phyloP scores from a whole-genome alignment of 2,113 vertebrate species.

The Merops nubicus region DNA sequence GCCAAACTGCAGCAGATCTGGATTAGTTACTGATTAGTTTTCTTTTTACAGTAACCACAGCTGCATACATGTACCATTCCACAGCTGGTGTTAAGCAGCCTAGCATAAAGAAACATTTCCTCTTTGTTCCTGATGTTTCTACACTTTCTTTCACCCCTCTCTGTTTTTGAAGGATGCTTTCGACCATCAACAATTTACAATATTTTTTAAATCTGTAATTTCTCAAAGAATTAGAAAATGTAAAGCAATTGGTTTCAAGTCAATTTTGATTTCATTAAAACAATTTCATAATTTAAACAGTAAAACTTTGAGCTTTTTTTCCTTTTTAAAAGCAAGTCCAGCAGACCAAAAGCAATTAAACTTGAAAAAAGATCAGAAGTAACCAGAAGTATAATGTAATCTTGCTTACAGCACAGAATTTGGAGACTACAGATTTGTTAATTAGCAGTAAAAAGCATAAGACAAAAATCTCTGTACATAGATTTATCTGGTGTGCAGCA shows the following conservation, averaged over 20 bases:
- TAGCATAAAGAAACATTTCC: neutral
- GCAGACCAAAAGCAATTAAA: neutral
- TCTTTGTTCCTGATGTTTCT: neutral
- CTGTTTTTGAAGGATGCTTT: neutral
- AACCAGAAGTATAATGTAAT: neutral
- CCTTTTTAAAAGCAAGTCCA: neutral
- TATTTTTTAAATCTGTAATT: neutral
- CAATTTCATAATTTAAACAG: neutral
- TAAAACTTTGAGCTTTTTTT: neutral
- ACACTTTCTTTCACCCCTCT: neutral
- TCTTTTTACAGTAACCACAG: neutral
- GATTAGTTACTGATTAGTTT: neutral
- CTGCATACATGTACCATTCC: neutral
- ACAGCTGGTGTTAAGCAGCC: neutral
- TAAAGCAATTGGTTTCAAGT: neutral
- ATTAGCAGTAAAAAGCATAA: conserved; percentile 1
- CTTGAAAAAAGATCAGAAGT: too few species aligned
- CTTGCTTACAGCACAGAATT: neutral
- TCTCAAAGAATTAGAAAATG: neutral
- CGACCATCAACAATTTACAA: neutral
- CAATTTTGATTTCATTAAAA: neutral
- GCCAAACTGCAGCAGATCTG: neutral
- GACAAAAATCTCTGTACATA: neutral
- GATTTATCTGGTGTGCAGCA: conserved; percentile 34
- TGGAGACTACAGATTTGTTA: conserved; percentile 7